Conservation (phyloP, 1,140 invertebrate species). For the Penaeus japonicus region DNA sequence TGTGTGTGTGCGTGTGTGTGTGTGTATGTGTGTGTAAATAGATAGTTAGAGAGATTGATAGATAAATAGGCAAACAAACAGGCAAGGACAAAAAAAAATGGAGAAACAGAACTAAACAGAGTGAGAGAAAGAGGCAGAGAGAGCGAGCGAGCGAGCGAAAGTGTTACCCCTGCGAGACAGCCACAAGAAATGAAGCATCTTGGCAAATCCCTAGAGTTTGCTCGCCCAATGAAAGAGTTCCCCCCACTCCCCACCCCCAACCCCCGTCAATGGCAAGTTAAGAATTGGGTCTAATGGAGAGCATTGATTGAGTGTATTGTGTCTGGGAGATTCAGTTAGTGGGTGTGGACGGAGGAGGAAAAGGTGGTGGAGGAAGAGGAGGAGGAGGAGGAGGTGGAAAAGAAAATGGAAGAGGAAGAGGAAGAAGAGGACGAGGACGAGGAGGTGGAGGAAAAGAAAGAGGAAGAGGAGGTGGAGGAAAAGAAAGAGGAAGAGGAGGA, state of each 20-base stretch:
- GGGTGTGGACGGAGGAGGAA: neutral
- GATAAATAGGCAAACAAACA: too few species aligned
- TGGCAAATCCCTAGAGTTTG: constrained; percentile 6
- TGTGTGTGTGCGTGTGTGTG: too few species aligned
- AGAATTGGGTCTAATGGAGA: constrained; percentile 21
- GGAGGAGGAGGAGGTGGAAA: neutral
- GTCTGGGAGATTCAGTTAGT: constrained; percentile 23
- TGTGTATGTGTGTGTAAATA: too few species aligned
- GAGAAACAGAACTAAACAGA: too few species aligned
- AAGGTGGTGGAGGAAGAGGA: neutral
- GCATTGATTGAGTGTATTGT: constrained; percentile 34
- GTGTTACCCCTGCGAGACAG: neutral
- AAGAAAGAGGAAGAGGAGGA: neutral
- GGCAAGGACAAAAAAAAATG: too few species aligned
- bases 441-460: neutral
- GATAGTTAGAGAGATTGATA: too few species aligned
- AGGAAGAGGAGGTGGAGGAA: neutral
- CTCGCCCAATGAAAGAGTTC: neutral
- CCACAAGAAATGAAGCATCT: neutral
- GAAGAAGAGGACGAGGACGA: neutral
- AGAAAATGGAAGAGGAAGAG: neutral
- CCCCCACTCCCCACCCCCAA: too few species aligned
- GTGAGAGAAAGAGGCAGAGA: neutral
- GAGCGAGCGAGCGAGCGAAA: neutral
- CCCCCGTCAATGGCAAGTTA: constrained; percentile 6